Conservation (phyloP, 53 echinoderm and acorn worm species). For the Pentamera pediparva region DNA sequence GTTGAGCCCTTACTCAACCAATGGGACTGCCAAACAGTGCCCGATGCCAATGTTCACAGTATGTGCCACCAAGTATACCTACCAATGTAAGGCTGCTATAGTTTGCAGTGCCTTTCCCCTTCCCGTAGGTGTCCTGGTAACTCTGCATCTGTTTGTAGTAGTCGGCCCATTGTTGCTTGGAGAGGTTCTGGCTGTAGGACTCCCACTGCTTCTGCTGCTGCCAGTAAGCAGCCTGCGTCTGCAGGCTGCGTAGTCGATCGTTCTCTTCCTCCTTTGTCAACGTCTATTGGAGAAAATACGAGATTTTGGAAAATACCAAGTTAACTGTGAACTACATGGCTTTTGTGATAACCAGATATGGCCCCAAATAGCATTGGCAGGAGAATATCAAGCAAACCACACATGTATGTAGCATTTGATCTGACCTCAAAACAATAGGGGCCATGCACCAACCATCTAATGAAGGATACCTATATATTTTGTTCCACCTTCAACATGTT, state of each 20-base stretch:
- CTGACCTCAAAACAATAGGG: too few species aligned
- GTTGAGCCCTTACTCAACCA: too few species aligned
- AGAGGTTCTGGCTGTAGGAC: background rate
- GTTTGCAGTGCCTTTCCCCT: slow-evolving; percentile 28
- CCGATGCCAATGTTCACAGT: background rate
- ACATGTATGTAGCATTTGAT: too few species aligned
- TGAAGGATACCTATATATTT: too few species aligned
- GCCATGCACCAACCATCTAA: too few species aligned
- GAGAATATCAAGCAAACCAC: too few species aligned
- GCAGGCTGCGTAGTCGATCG: slow-evolving; percentile 3
- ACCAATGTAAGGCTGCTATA: slow-evolving; percentile 11
- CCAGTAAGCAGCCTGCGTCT: slow-evolving; percentile 37
- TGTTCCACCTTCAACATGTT: too few species aligned
- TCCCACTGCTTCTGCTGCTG: slow-evolving; percentile 55
- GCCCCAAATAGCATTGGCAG: too few species aligned
- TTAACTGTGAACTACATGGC: too few species aligned
- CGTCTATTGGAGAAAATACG: too few species aligned
- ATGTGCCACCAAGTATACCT: background rate
- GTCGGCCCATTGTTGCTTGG: slow-evolving; percentile 20
- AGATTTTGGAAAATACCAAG: too few species aligned
- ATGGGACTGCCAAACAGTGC: background rate
- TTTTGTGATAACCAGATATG: too few species aligned
- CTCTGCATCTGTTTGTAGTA: slow-evolving; percentile 27
- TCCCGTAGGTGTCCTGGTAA: slow-evolving; percentile 19
- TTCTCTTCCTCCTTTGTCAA: slow-evolving; percentile 10